Conservation (phyloP, 2,797 vertebrate genomes). For the Sebastes iracundus region DNA sequence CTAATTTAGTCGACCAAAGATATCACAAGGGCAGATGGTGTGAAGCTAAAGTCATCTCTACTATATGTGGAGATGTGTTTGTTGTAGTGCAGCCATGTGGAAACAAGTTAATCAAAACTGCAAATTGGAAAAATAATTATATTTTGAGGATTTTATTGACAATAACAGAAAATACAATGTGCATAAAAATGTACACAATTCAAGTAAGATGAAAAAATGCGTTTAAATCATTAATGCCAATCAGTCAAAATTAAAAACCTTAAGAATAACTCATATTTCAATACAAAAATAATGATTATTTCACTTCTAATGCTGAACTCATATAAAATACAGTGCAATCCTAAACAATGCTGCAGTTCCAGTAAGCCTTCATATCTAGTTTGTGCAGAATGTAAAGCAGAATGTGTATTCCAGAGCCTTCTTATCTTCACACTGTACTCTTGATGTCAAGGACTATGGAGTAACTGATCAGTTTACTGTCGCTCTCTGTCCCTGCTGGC, state of each 20-base stretch:
- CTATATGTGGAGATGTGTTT: background rate
- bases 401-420: background rate
- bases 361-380: background rate
- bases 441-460: conserved; percentile 82
- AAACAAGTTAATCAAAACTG: background rate
- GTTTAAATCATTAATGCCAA: conserved; percentile 33
- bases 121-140: background rate
- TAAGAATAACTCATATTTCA: background rate
- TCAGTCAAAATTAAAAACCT: background rate
- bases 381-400: conserved; percentile 12
- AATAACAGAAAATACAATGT: conserved; percentile 1
- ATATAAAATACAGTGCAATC: background rate
- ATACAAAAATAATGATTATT: background rate
- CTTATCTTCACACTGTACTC: conserved; percentile 71
- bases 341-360: conserved; percentile 6
- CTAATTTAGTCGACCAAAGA: background rate
- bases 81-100: background rate
- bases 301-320: background rate
- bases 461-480: conserved; percentile 62
- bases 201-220: conserved; percentile 57
- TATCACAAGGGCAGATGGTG: conserved; percentile 8
- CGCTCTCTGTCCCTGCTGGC: background rate
- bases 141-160: conserved; percentile 32
- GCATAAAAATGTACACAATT: conserved; percentile 28
- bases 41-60: background rate